Evolutionary conservation across 2,888 invertebrate species (phyloP), one percentile per base, ranked within the genome.

Genomic region (Apotomis turbidana): DNA sequence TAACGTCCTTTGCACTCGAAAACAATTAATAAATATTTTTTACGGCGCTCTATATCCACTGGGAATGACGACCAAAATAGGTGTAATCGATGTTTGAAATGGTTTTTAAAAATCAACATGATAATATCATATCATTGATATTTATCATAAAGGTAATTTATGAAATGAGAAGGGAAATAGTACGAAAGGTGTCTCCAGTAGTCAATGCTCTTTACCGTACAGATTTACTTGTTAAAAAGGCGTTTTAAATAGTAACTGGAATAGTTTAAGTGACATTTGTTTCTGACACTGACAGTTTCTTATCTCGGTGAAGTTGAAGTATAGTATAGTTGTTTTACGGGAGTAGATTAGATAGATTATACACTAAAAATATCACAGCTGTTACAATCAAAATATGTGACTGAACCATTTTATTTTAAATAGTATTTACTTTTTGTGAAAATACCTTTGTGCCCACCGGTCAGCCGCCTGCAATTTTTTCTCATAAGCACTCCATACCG

Each of bases 301-400:
- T 49, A 9, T 49, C 49, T 2, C 3, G 3, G 3, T 41, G 4
- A 5, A 6, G 5, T 49, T 46, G 46, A 9, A 1, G 49, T 49
- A 49, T 49, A 10, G 9, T 6, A 49, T 49, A 10, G 49, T 49
- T 49, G 9, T 10, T 10, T 49, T 10, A 4, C 12, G 36, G 10
- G n/a, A 63, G 63, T 62, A 62, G 51, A 62, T 63, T 54, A 63
- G 15, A 49, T 54, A 63, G 15, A 49, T 49, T 49, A 49, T 12
- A 66, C 4, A 64, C 12, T 13, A 13, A 9, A 13, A 9, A 63
- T 4, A 10, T 15, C 3, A 27, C 55, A 57, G 55, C 64, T 57
- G 64, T 66, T 57, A 27, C 54, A 9, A 57, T 44, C 12, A 46
- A 64, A 64, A 54, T 10, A 12, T 55, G 44, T 55, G 54, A 41